Percentiles rank a stretch among this genome's conserved stretches.
Evolutionary conservation across 2,113 vertebrate genomes (phyloP).

Genomic region (Rhynchomys soricoides): DNA sequence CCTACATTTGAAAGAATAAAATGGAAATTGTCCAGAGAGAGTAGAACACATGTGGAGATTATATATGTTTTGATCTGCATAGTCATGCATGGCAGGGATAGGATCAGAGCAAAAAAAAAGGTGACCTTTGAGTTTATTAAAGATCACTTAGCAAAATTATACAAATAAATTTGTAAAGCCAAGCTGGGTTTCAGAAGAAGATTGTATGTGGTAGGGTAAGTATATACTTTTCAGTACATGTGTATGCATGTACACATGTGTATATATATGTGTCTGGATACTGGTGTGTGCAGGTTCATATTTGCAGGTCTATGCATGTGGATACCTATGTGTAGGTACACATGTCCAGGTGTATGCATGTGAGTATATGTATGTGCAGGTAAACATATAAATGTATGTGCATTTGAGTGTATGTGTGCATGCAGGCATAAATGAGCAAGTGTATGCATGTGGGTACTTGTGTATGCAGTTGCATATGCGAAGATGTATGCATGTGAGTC

Average conservation of each 20-base stretch:
- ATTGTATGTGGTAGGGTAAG: background rate
- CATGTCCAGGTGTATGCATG: background rate
- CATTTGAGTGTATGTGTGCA: background rate
- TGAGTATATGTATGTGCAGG: background rate
- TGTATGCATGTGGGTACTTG: background rate
- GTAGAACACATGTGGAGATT: constrained; percentile 73
- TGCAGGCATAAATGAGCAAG: background rate
- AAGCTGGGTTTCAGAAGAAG: background rate
- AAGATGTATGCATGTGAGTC: background rate
- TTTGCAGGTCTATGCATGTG: background rate
- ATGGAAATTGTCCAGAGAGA: constrained; percentile 59
- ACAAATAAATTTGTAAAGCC: constrained; percentile 26
- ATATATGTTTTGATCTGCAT: constrained; percentile 77
- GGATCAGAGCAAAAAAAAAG: constrained; percentile 82
- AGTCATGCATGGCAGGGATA: constrained; percentile 65
- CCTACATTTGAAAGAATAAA: constrained; percentile 68
- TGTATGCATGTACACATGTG: background rate
- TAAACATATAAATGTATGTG: background rate
- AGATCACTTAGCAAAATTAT: constrained; percentile 21
- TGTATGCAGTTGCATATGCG: background rate
- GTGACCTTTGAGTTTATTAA: constrained; percentile 81
- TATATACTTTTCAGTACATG: background rate
- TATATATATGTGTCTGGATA: background rate
- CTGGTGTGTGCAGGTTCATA: background rate
- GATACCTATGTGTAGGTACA: background rate